Evolutionary conservation across 2,797 vertebrate species (phyloP).

Genomic region (Falco rusticolus): DNA sequence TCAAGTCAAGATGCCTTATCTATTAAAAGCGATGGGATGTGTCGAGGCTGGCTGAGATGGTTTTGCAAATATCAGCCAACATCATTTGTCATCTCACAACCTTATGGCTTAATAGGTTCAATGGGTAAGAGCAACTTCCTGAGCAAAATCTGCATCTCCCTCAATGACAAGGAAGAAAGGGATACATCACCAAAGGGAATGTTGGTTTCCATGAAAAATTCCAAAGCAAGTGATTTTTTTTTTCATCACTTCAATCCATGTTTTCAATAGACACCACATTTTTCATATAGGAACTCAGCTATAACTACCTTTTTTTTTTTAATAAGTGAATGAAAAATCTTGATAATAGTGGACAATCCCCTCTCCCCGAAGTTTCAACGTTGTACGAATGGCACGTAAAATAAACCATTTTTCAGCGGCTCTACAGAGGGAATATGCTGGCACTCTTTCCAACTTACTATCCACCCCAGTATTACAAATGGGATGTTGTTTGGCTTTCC

Average conservation of each 20-base stretch:
- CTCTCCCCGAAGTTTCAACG: background rate
- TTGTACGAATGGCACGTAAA: background rate
- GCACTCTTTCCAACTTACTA: background rate
- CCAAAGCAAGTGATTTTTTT: background rate
- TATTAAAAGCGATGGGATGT: background rate
- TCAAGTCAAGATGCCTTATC: background rate
- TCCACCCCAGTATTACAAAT: background rate
- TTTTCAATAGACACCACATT: background rate
- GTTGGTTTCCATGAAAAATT: background rate
- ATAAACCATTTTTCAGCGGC: background rate
- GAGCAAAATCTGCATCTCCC: background rate
- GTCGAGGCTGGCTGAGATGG: background rate
- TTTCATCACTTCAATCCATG: background rate
- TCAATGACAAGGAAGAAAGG: background rate
- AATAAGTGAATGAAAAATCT: background rate
- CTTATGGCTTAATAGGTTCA: background rate
- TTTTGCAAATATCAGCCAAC: background rate
- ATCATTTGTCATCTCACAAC: background rate
- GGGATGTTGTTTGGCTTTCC: constrained; percentile 39
- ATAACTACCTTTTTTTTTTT: background rate
- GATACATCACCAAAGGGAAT: background rate
- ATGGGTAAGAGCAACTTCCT: background rate
- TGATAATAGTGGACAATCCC: background rate
- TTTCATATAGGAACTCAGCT: background rate
- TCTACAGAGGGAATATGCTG: background rate